Conservation (phyloP, 2,113 vertebrate species). For the Labrus mixtus region DNA sequence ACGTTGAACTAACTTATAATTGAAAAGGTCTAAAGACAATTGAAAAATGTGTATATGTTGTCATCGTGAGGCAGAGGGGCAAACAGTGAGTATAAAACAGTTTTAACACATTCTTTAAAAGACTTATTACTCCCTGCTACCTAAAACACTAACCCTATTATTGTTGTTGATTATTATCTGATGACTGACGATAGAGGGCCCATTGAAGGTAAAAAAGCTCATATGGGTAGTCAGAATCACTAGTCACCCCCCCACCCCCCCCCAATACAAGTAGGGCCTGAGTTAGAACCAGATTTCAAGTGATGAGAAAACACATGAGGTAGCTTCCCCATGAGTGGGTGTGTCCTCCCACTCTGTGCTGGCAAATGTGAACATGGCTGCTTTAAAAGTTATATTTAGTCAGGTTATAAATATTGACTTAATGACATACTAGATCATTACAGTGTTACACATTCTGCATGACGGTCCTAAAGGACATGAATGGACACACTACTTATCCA, state of each 20-base stretch:
- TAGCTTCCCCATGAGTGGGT: slow-evolving; percentile 23
- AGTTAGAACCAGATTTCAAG: slow-evolving; percentile 4
- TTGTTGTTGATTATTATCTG: too few species aligned
- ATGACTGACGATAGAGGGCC: too few species aligned
- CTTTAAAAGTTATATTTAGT: slow-evolving; percentile 7
- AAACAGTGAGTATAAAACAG: too few species aligned
- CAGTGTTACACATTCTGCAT: not conserved
- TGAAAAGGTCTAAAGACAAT: too few species aligned
- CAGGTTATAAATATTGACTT: not conserved
- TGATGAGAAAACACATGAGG: slow-evolving; percentile 6
- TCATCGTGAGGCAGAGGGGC: too few species aligned
- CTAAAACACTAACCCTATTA: too few species aligned
- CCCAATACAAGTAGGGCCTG: not conserved
- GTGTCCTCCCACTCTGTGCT: slow-evolving; percentile 6
- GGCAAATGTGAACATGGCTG: slow-evolving; percentile 2
- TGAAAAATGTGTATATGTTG: too few species aligned
- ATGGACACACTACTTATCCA: not conserved
- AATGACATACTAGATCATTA: not conserved
- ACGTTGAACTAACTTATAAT: too few species aligned
- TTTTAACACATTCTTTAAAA: too few species aligned
- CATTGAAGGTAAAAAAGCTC: not conserved
- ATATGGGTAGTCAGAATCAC: not conserved
- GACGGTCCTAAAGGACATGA: not conserved
- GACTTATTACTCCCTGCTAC: too few species aligned
- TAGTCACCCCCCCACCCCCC: too few species aligned